phyloP scores from a whole-genome alignment of 2,113 vertebrate species.

The Jaculus jaculus region DNA sequence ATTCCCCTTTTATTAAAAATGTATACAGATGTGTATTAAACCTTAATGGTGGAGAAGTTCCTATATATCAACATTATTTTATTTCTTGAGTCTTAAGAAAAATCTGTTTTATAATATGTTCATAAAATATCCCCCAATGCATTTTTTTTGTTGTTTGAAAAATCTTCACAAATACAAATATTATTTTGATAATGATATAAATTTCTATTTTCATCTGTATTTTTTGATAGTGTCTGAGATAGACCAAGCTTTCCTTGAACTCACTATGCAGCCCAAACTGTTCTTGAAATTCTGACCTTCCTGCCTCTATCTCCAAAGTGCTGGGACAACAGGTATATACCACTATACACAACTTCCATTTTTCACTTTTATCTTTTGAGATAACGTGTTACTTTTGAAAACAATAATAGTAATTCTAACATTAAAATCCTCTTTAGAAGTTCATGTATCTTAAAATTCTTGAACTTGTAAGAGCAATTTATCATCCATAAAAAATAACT shows the following conservation, averaged over 20 bases:
- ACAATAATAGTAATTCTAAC: not conserved
- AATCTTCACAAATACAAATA: not conserved
- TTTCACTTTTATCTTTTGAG: not conserved
- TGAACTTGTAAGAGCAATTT: not conserved
- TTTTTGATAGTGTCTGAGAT: too few species aligned
- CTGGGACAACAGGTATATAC: too few species aligned
- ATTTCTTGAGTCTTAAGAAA: not conserved
- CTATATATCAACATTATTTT: not conserved
- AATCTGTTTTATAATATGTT: not conserved
- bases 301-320: too few species aligned
- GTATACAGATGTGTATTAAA: not conserved
- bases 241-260: too few species aligned
- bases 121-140: not conserved
- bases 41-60: not conserved
- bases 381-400: not conserved
- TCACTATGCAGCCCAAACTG: too few species aligned
- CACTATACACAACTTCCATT: not conserved
- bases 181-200: not conserved
- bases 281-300: too few species aligned
- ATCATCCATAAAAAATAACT: not conserved
- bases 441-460: not conserved
- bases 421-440: not conserved
- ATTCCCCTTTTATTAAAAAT: not conserved
- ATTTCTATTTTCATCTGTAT: too few species aligned
- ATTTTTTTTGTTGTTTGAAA: not conserved